Conservation (phyloP, 2,797 vertebrate species). For the Phaenicophaeus curvirostris region DNA sequence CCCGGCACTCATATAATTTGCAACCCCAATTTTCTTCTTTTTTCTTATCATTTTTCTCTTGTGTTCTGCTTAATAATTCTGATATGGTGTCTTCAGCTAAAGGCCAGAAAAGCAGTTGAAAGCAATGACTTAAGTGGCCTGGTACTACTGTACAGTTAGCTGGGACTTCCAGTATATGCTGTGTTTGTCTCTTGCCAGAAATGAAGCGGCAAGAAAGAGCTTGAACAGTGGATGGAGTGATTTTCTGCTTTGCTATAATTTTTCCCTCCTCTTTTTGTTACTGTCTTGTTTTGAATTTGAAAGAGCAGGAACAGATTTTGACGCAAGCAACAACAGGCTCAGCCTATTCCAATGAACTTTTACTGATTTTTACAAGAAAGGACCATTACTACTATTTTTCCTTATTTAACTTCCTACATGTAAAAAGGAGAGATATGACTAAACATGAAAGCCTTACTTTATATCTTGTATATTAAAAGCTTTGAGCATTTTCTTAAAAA, state of each 20-base stretch:
- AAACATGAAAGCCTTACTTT: neutral
- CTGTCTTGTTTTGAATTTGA: neutral
- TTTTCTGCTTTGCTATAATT: neutral
- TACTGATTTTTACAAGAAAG: neutral
- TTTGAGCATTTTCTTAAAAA: neutral
- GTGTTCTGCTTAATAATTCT: neutral
- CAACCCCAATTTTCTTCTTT: neutral
- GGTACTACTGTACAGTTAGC: neutral
- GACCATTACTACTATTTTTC: neutral
- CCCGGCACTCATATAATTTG: neutral
- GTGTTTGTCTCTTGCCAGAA: neutral
- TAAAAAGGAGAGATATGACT: neutral
- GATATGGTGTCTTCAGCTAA: neutral
- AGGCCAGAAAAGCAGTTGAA: neutral
- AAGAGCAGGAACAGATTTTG: neutral
- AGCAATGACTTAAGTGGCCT: neutral
- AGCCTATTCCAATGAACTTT: neutral
- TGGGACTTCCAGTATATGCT: neutral
- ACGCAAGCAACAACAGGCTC: neutral
- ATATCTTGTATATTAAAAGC: neutral
- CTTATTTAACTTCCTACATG: neutral
- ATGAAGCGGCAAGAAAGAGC: neutral
- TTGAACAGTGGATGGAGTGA: neutral
- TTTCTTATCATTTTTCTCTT: neutral
- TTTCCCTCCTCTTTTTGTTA: neutral